Evolutionary conservation across 2,113 vertebrate genomes (phyloP).

Genomic region (Zapornia atra): DNA sequence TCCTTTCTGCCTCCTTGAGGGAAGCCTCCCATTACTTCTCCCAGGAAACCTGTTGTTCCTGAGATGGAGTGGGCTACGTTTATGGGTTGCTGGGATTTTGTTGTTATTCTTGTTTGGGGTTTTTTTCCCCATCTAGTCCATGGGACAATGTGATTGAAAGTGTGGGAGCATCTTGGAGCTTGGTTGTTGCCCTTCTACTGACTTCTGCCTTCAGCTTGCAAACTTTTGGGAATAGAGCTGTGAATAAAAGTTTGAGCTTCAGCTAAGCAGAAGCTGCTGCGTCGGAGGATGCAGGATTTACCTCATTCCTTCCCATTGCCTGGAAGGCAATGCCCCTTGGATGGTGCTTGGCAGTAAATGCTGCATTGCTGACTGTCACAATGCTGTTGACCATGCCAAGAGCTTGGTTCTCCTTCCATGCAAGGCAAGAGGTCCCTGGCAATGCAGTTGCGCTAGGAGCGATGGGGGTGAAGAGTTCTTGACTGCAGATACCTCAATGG

Average conservation of each 20-base stretch:
- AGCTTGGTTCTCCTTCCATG: not conserved
- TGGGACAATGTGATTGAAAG: not conserved
- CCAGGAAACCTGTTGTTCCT: not conserved
- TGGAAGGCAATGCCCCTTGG: not conserved
- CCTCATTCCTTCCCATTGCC: not conserved
- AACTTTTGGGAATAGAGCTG: not conserved
- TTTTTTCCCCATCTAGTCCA: not conserved
- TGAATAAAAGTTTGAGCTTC: not conserved
- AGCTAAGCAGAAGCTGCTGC: not conserved
- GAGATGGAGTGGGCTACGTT: not conserved
- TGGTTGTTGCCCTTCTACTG: not conserved
- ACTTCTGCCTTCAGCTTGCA: not conserved
- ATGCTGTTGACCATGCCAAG: not conserved
- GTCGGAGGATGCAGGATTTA: not conserved
- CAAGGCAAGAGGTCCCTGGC: not conserved
- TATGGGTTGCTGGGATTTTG: too few species aligned
- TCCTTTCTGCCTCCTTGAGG: conserved; percentile 8
- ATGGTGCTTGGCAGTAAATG: not conserved
- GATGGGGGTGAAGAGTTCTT: not conserved
- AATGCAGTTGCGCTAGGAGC: not conserved
- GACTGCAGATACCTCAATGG: rapidly evolving
- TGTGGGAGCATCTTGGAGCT: not conserved
- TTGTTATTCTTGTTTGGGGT: not conserved
- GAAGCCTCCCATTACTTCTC: not conserved
- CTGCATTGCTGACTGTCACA: not conserved